Conservation (phyloP, 2,113 vertebrate species). For the Solea senegalensis region DNA sequence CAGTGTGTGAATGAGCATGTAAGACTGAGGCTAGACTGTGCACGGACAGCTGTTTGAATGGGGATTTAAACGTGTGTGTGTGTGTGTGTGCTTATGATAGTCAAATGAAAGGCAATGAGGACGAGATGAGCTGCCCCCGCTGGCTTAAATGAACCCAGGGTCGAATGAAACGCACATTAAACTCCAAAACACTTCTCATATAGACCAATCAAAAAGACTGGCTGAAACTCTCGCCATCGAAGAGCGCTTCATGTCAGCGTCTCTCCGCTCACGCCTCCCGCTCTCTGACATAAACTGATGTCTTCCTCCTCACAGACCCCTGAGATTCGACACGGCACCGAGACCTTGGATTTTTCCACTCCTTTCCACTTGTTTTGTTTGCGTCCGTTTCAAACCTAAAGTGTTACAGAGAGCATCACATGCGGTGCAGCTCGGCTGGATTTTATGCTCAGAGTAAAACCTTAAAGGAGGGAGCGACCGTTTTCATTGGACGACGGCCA, state of each 20-base stretch:
- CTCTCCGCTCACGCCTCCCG: constrained; percentile 3
- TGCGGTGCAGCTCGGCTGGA: not conserved
- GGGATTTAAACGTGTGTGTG: constrained; percentile 14
- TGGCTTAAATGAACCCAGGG: constrained; percentile 41
- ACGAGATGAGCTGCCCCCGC: constrained; percentile 38
- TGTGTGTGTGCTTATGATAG: constrained; percentile 8
- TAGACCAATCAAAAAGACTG: constrained; percentile 29
- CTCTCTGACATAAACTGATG: not conserved
- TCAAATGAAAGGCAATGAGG: constrained; percentile 56
- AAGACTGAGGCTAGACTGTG: not conserved
- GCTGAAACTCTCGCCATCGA: constrained; percentile 1
- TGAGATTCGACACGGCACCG: not conserved
- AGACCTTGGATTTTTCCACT: constrained; percentile 9
- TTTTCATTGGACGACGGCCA: constrained; percentile 33
- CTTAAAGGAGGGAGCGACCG: not conserved
- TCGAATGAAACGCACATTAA: constrained; percentile 51
- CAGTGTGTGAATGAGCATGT: not conserved
- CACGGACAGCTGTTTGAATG: constrained; percentile 39
- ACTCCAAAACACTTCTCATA: constrained; percentile 44
- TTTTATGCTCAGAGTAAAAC: constrained; percentile 20
- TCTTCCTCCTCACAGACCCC: too few species aligned
- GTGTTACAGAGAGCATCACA: not conserved
- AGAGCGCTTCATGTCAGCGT: too few species aligned
- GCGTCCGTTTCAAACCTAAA: constrained; percentile 1
- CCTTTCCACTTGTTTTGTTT: not conserved